Percentiles rank a stretch among this genome's conserved stretches.
phyloP scores from a whole-genome alignment of 64 coral and sea anemone species.

The Stichodactyla helianthus region DNA sequence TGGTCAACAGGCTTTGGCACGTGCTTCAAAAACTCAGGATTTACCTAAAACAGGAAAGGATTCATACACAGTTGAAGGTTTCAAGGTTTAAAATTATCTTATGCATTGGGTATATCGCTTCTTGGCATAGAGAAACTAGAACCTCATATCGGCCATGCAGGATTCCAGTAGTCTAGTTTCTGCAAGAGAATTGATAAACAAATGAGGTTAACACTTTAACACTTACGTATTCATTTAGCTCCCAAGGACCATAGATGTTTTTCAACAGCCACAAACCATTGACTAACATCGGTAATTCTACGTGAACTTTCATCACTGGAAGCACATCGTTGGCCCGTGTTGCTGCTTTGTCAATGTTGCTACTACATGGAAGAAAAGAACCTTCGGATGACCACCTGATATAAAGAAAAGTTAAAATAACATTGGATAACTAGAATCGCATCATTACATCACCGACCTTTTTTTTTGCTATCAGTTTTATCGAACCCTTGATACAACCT shows the following conservation, averaged over 20 bases:
- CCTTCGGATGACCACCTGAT: slow-evolving; percentile 63
- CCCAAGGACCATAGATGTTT: slow-evolving; percentile 71
- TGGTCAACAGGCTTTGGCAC: not conserved
- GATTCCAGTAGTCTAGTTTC: not conserved
- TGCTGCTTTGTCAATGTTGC: slow-evolving; percentile 20
- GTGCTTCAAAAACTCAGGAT: slow-evolving; percentile 9
- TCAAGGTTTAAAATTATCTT: no score
- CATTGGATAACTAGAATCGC: not conserved
- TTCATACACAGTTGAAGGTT: not conserved
- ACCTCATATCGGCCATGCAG: no score
- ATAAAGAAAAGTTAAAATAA: not conserved
- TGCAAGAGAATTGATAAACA: not conserved
- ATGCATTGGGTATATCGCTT: no score
- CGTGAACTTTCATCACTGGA: slow-evolving; percentile 74
- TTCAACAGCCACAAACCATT: slow-evolving; percentile 78
- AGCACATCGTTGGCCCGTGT: slow-evolving; percentile 24
- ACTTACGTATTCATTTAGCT: slow-evolving; percentile 11
- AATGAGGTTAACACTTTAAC: not conserved
- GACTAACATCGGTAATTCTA: slow-evolving; percentile 51
- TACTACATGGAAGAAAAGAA: slow-evolving; percentile 32
- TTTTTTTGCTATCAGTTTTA: no score
- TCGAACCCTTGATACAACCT: no score
- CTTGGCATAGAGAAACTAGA: no score
- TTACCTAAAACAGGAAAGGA: not conserved
- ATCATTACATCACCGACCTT: not conserved